Evolutionary conservation across 53 echinoderm and acorn worm species (phyloP), one percentile per base, ranked within the genome.

Genomic region (Pentamera pediparva): DNA sequence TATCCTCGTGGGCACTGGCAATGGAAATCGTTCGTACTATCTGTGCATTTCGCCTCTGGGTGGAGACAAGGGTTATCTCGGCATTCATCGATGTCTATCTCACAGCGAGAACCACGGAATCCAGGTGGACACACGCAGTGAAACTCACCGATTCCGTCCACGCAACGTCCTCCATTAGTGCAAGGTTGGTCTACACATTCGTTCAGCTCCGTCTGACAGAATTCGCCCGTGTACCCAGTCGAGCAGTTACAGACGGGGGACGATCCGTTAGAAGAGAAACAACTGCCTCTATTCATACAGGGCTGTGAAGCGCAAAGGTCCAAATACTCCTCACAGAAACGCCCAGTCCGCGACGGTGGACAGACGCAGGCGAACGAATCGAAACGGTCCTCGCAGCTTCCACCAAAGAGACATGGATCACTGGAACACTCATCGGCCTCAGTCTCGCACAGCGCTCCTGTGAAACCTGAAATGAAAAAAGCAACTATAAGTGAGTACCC

Each of bases 121-220:
- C 98, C 98, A 11, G 83, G 86, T 34, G 90, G 80, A 65, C 98
- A 98, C 55, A 91, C 98, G 59, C 98, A 98, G 61, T 79, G 65
- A 79, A 83, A 98, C 80, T 76, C 74, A 0, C 50, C 91, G 1
- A 78, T 64, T 37, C 85, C 74, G 39, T 98, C 91, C 7, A 98
- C 83, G 51, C 98, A 98, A 21, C 70, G 83, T 39, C 98, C 98
- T 51, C 86, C 85, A 81, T 98, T 79, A 48, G n/a, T 20, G 64
- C 98, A 98, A 15, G 98, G 96, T 4, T 69, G 35, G 75, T 88
- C 88, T 6, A 29, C 32, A 56, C 98, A 98, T 60, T 98, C 98
- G 25, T 98, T 74, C 32, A 86, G 55, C 39, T 89, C 81, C 6
- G 32, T 70, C 61, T 91, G 81, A 50, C 98, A 98, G 12, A 54